A percentile compares a stretch with the other conserved stretches of the same genome.
Evolutionary conservation across 2,888 invertebrate genomes (phyloP).

Genomic region (Phengaris arion): DNA sequence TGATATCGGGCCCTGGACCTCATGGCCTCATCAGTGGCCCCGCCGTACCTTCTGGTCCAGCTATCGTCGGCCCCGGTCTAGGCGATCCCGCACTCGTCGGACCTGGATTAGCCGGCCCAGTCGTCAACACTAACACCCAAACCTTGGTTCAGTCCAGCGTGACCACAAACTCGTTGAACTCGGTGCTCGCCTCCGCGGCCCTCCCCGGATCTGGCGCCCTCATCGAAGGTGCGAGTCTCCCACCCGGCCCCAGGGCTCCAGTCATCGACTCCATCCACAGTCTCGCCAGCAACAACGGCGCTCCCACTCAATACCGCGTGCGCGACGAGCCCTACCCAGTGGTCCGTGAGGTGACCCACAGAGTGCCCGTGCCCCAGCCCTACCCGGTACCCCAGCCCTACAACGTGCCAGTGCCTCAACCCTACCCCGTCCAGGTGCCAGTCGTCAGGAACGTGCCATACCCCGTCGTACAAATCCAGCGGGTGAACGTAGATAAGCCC

Average conservation of each 20-base stretch:
- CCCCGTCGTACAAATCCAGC: constrained; percentile 78
- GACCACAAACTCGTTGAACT: not conserved
- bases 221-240: constrained; percentile 50
- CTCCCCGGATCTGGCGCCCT: constrained; percentile 34
- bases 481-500: constrained; percentile 77
- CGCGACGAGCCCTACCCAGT: constrained; percentile 69
- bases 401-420: constrained; percentile 77
- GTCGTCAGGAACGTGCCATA: constrained; percentile 76
- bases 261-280: constrained; percentile 68
- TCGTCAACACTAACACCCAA: constrained; percentile 2
- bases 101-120: constrained; percentile 42
- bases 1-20: constrained; percentile 35
- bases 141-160: not conserved
- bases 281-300: constrained; percentile 65
- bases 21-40: constrained; percentile 37
- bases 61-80: constrained; percentile 23
- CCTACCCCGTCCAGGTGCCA: constrained; percentile 79
- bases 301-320: constrained; percentile 63
- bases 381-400: constrained; percentile 76
- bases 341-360: constrained; percentile 70
- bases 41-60: constrained; percentile 36
- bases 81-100: constrained; percentile 44
- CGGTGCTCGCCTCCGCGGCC: constrained; percentile 24
- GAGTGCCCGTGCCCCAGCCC: constrained; percentile 78
- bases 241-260: constrained; percentile 58